Evolutionary conservation across 2,797 vertebrate genomes (phyloP), one percentile per base, ranked within the genome.

Genomic region (Serranus cabrilla): DNA sequence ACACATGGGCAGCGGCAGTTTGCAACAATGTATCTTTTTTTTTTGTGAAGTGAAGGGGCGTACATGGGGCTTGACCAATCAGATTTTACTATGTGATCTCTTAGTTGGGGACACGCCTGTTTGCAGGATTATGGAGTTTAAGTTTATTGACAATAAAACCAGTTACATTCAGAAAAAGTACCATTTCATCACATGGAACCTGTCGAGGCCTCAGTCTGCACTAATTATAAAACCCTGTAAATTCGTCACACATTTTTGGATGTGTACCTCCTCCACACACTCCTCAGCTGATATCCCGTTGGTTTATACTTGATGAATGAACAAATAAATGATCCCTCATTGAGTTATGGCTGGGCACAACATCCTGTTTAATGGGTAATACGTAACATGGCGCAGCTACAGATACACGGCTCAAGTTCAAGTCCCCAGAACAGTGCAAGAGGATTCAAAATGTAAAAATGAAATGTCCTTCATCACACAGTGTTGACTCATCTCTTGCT

Each of bases 401-500:
- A 69, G 2, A 47, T 34, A 12, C 3, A 37, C 31, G 3, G 6
- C n/a, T 43, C 23, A 34, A 52, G 7, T 34, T 50, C 12, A 23
- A 2, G 56, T 46, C 47, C 37, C 21, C 39, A 27, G 0, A 2
- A 21, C 6, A 37, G 39, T 39, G 14, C 8, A 21, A 8, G 21
- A 4, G 34, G 57, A 64, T 56, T 63, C 16, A 42, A 2, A n/a
- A 1, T 10, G 13, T 49, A 14, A 59, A 25, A n/a, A 23, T 61
- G 5, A 40, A 71, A 76, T 7, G 14, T 11, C 27, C 13, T 18
- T 54, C 31, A 49, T 55, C 12, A 17, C 17, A 79, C 50, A 25
- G 20, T 34, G 37, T 59, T 70, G 45, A 71, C 50, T 76, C 68
- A 60, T 75, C 43, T 64, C 23, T 71, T 27, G 55, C 62, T 87